Conservation (phyloP, 2,888 invertebrate genomes). For the Melanotus villosus region DNA sequence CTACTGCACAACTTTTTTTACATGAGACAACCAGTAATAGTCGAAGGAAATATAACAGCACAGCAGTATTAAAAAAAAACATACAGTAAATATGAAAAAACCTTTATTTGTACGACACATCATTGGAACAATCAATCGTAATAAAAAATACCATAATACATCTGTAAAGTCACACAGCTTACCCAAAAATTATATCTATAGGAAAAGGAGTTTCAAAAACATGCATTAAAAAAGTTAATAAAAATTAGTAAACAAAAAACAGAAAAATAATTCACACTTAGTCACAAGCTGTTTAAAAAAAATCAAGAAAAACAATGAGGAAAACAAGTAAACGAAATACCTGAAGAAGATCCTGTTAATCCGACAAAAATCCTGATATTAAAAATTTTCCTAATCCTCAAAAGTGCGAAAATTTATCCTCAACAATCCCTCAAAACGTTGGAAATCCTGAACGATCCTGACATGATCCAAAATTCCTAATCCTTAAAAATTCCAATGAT, state of each 20-base stretch:
- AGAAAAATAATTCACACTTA: constrained; percentile 39
- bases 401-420: constrained; percentile 35
- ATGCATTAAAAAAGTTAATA: constrained; percentile 39
- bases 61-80: no score
- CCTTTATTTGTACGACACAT: no score
- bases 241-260: constrained; percentile 35
- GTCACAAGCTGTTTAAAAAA: constrained; percentile 38
- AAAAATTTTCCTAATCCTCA: constrained; percentile 32
- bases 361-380: constrained; percentile 30
- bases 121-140: no score
- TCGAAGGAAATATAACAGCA: no score
- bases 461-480: constrained; percentile 28
- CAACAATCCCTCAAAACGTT: constrained; percentile 24
- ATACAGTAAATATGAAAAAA: no score
- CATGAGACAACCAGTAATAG: no score
- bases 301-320: constrained; percentile 36
- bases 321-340: constrained; percentile 40
- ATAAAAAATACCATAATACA: no score
- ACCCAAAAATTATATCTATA: not conserved
- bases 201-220: constrained; percentile 10
- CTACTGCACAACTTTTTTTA: no score
- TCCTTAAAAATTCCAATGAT: constrained; percentile 29
- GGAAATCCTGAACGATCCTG: constrained; percentile 23
- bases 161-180: not conserved
- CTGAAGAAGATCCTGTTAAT: constrained; percentile 41